Base-by-base conservation (phyloP, 1,140 invertebrate species). In the Sarcophaga peregrina region DNA sequence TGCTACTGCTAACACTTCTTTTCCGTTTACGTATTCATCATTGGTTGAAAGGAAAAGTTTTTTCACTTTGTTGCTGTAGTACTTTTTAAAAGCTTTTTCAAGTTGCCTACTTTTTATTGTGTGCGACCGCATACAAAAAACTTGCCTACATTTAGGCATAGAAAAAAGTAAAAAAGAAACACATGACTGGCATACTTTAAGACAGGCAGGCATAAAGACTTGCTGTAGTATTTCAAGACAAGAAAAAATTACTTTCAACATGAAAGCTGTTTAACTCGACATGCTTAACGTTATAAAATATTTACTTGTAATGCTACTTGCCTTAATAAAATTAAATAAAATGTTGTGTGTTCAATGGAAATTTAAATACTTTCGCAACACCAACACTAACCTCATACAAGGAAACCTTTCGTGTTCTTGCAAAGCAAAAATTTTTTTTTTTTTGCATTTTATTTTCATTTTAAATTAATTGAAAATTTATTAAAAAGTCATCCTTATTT, bases 51-150 rank as follows among this genome's bases (percentile, higher is more conserved):
- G 50, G 8, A 52, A 52, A 10, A 52, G 2, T 52, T 52, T 52
- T 13, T 52, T 9, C 13, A 10, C 13, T 52, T 52, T 52, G 8
- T 9, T 52, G 50, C 13, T 52, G 62, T 62, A 62, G 15, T 62
- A 68, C 62, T 68, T 68, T 8, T 68, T 68, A 68, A 68, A 68
- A 68, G 62, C 62, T 68, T 68, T 68, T 68, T 68, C 62, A 68
- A 68, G 17, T 68, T 68, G 62, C 62, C 62, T 68, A 68, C 62
- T 68, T 68, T n/a, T 68, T 20, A 37, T 37, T 37, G 25, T 37
- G 1, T 2, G 25, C 25, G 25, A 37, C 25, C 25, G 4, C 25
- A 37, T 37, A 37, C 25, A 37, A 37, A 37, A 37, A 37, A 37
- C 25, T 37, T 37, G 25, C 25, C 1, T 37, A 37, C 25, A 37